Conservation (phyloP, 2,113 vertebrate genomes). For the Scolopax mira region DNA sequence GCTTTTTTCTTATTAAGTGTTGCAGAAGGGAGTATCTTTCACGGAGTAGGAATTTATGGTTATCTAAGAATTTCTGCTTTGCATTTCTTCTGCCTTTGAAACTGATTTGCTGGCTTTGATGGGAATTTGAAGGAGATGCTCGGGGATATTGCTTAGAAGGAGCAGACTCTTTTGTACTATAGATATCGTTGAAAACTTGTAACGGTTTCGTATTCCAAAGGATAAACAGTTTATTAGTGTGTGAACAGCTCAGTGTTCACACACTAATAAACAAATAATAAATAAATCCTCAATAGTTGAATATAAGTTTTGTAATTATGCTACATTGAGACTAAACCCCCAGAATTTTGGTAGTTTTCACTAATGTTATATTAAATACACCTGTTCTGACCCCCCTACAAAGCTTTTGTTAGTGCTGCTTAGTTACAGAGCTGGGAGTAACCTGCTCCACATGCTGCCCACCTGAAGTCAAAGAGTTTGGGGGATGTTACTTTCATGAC, state of each 20-base stretch:
- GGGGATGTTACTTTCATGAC: background rate
- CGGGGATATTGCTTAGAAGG: background rate
- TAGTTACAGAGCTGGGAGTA: background rate
- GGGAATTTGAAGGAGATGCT: slow-evolving; percentile 28
- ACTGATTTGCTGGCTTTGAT: slow-evolving; percentile 61
- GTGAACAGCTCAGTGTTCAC: background rate
- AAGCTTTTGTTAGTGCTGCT: background rate
- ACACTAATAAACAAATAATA: no score
- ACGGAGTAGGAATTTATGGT: slow-evolving; percentile 29
- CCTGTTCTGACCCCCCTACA: background rate
- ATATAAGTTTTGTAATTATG: background rate
- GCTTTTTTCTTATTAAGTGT: background rate
- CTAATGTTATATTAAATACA: background rate
- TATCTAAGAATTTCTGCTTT: slow-evolving; percentile 56
- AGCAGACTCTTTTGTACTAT: background rate
- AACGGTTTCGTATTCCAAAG: background rate
- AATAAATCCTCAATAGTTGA: background rate
- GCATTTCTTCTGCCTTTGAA: slow-evolving; percentile 50
- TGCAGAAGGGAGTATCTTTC: slow-evolving; percentile 58
- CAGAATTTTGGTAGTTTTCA: background rate
- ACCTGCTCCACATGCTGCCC: background rate
- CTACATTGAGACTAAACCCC: background rate
- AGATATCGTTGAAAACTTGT: background rate
- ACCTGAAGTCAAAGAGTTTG: background rate
- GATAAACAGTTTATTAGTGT: background rate